These are phyloP conservation scores for Erethizon dorsatum DNA, from an alignment of 2,797 vertebrate species.

Conservation along the genomic window DNA sequence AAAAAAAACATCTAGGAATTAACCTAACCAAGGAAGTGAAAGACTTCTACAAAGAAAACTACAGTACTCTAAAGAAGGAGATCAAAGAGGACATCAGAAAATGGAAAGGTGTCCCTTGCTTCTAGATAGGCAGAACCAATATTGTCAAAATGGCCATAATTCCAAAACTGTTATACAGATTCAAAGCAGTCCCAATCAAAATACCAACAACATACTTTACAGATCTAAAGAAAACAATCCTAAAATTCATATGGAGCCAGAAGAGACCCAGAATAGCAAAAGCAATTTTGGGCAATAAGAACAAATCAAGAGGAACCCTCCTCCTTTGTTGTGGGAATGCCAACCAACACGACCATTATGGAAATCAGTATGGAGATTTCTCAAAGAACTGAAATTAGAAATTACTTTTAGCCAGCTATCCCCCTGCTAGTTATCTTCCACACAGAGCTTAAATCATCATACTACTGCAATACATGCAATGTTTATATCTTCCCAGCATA, in stretches of 20 bases:
- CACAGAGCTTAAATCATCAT: too few relatives aligned
- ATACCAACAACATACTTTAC: background rate
- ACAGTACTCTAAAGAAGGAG: background rate
- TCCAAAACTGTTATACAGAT: background rate
- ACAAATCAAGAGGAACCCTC: background rate
- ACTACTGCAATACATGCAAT: background rate
- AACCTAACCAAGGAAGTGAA: background rate
- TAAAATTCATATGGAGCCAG: background rate
- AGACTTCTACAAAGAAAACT: background rate
- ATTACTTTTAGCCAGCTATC: background rate
- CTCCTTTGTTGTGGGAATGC: background rate
- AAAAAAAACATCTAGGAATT: background rate
- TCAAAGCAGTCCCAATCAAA: background rate
- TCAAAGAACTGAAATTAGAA: background rate
- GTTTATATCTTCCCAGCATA: background rate
- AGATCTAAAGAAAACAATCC: background rate
- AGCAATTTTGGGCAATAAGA: background rate
- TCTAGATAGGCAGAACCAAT: background rate
- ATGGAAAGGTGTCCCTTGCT: background rate
- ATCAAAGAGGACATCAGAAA: background rate
- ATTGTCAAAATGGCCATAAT: background rate
- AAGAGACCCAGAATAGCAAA: background rate
- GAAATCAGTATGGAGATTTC: background rate
- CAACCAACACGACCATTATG: background rate
- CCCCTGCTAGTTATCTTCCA: background rate